phyloP scores from a whole-genome alignment of 2,888 invertebrate species.

The Frankliniella fusca region DNA sequence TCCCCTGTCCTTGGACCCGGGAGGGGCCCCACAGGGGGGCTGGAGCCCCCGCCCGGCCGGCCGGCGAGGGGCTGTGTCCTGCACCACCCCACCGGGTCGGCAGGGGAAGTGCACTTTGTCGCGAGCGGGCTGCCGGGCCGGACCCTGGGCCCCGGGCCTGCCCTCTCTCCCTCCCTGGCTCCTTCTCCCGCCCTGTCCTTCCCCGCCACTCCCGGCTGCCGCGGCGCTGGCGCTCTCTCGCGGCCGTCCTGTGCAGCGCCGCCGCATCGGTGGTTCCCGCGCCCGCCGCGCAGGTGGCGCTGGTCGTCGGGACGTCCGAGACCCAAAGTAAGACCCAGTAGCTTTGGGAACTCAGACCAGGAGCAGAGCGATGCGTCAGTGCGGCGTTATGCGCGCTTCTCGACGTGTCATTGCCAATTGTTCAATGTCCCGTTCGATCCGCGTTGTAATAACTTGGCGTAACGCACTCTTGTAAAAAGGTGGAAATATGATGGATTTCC shows the following conservation, averaged over 20 bases:
- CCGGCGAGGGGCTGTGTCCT: not conserved
- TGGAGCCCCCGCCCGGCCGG: not conserved
- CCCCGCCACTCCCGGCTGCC: not conserved
- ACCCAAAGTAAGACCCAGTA: not conserved
- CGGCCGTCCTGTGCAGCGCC: not conserved
- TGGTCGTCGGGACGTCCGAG: not conserved
- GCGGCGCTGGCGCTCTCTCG: not conserved
- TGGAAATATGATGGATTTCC: too few species aligned
- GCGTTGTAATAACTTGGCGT: too few species aligned
- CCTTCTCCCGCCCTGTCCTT: not conserved
- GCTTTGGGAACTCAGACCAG: not conserved
- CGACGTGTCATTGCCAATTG: too few species aligned
- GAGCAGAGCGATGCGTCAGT: too few species aligned
- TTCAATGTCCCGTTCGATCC: too few species aligned
- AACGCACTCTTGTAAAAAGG: too few species aligned
- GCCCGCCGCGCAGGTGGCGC: conserved; percentile 6
- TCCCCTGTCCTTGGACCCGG: too few species aligned
- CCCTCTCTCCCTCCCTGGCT: too few species aligned
- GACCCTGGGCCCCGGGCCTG: not conserved
- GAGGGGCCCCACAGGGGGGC: not conserved
- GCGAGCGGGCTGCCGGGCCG: not conserved
- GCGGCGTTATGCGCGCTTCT: too few species aligned
- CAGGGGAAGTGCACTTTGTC: not conserved
- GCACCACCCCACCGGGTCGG: too few species aligned
- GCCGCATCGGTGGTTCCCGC: not conserved